Percentiles rank a stretch among this genome's conserved stretches.
These are phyloP conservation scores for Mionectes macconnelli DNA, from an alignment of 2,113 vertebrate species.

Conservation along the genomic window DNA sequence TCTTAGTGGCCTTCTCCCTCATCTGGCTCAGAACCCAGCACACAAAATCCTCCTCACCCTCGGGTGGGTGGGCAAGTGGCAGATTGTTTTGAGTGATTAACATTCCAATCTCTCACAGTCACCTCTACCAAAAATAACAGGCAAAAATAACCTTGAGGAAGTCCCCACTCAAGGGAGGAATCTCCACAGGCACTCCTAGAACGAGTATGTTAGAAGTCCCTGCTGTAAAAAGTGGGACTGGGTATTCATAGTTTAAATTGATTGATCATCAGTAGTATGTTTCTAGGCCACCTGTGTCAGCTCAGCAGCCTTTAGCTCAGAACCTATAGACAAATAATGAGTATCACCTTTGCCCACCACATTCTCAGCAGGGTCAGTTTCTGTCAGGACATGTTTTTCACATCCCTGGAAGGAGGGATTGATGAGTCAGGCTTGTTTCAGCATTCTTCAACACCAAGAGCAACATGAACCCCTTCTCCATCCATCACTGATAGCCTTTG, in stretches of 20 bases:
- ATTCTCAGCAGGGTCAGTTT: not conserved
- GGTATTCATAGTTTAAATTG: not conserved
- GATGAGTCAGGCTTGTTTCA: not conserved
- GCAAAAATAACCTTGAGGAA: not conserved
- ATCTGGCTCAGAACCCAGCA: too few relatives aligned
- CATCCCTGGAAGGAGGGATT: not conserved
- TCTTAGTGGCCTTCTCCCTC: too few relatives aligned
- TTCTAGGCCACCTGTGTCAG: not conserved
- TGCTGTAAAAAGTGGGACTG: not conserved
- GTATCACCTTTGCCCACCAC: not conserved
- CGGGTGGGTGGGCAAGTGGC: too few relatives aligned
- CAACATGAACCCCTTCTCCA: not conserved
- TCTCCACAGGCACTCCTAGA: not conserved
- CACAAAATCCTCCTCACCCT: too few relatives aligned
- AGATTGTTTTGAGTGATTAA: too few relatives aligned
- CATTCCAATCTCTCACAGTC: too few relatives aligned
- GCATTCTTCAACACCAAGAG: not conserved
- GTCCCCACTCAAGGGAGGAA: not conserved
- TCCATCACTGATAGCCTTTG: not conserved
- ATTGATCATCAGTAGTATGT: not conserved
- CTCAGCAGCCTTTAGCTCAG: not conserved
- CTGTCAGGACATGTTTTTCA: not conserved
- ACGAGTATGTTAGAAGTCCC: not conserved
- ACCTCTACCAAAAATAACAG: not conserved
- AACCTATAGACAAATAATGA: not conserved